Base-by-base conservation (phyloP, 2,797 vertebrate genomes). In the Hapalemur alaotrensis region DNA sequence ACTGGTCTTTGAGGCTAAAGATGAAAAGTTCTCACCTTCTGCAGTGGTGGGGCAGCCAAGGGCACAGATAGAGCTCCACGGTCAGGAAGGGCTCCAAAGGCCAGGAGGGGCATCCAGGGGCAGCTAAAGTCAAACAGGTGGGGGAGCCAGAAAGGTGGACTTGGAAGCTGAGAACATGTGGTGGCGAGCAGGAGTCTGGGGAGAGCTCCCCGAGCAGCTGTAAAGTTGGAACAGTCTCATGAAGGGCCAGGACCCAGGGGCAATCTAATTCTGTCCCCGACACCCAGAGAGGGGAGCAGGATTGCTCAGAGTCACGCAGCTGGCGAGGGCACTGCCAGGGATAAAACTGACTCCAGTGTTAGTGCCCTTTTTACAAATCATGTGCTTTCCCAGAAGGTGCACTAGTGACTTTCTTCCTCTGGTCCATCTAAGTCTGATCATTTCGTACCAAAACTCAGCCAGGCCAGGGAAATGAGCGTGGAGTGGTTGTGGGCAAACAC, bases 291-390 rank as follows among this genome's bases (percentile, higher is more conserved):
- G 2, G 15, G 43, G 35, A 87, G 28, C 41, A 5, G 2, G 54
- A 35, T 17, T 23, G 4, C 67, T 59, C 72, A 43, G 14, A 38
- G 69, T 22, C 32, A 38, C 50, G 14, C 43, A 89, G 54, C 48
- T 4, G 4, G 30, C 1, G 0, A 52, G 23, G 12, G 25, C 48
- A 13, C 30, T 20, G 4, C 23, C 6, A 2, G n/a, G 23, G 5
- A 11, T 12, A 48, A 38, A 48, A 25, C 14, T 38, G 69, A 50
- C 35, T 70, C 63, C 70, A 0, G 0, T 8, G 9, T 22, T 20
- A 20, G 22, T 20, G 41, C 8, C 35, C 43, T 46, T 50, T 79
- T 38, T 23, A 50, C 2, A 35, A 20, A 10, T 7, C 81, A 3
- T 15, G 4, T 15, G 25, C 35, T 50, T 50, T 63, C 81, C 67